Evolutionary conservation across 1,140 invertebrate species (phyloP).

Genomic region (Phocides pigmalion): DNA sequence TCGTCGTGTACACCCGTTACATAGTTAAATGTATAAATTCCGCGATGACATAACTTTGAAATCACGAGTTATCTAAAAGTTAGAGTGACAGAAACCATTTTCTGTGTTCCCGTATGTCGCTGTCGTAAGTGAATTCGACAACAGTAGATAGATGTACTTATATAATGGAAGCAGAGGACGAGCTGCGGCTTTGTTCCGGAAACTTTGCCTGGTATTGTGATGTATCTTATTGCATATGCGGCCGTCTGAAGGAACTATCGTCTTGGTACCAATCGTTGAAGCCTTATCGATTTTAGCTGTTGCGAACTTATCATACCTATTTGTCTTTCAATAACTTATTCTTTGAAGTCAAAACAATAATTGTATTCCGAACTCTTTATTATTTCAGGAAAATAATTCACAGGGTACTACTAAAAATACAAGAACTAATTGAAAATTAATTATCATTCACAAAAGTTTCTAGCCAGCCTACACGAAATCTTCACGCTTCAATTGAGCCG

Average conservation of each 20-base stretch:
- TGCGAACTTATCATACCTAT: too few relatives aligned
- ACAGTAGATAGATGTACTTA: slow-evolving; percentile 59
- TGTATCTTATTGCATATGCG: slow-evolving; percentile 69
- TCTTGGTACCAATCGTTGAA: slow-evolving; percentile 17
- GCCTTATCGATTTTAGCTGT: too few relatives aligned
- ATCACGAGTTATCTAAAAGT: not conserved
- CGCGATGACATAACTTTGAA: too few relatives aligned
- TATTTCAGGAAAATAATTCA: slow-evolving; percentile 27
- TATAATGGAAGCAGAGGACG: slow-evolving; percentile 57
- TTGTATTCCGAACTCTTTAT: slow-evolving; percentile 14
- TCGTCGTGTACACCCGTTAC: too few relatives aligned
- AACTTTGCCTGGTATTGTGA: slow-evolving; percentile 61
- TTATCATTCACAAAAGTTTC: slow-evolving; percentile 68
- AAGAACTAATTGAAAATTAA: slow-evolving; percentile 68
- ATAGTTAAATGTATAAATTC: too few relatives aligned
- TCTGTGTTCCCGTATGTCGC: slow-evolving; percentile 39
- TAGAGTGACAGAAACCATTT: not conserved
- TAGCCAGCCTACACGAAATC: slow-evolving; percentile 70
- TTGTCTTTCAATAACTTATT: not conserved
- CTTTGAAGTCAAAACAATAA: slow-evolving; percentile 28
- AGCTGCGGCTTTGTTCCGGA: slow-evolving; percentile 68
- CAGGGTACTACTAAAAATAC: slow-evolving; percentile 48
- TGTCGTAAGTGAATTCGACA: slow-evolving; percentile 64
- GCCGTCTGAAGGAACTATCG: slow-evolving; percentile 48
- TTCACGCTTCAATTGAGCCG: slow-evolving; percentile 80